Conservation (phyloP, 1,140 invertebrate genomes). For the Saccostrea cuccullata region DNA sequence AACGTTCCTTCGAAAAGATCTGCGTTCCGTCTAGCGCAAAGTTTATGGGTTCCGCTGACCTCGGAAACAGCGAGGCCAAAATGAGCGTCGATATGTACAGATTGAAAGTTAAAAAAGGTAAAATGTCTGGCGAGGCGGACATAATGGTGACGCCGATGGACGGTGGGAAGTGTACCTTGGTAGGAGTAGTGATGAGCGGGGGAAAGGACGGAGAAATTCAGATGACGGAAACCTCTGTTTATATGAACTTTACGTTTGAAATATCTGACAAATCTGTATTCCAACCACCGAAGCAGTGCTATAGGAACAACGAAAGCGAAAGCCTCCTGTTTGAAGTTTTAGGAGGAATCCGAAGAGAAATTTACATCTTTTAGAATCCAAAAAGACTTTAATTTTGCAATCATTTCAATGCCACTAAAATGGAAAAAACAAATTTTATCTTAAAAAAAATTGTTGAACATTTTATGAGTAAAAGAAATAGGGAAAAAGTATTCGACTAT, state of each 20-base stretch:
- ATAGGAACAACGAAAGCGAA: not conserved
- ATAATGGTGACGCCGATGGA: not conserved
- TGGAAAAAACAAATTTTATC: too few relatives aligned
- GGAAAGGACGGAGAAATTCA: not conserved
- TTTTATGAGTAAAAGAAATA: too few relatives aligned
- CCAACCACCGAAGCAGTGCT: not conserved
- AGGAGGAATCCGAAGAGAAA: not conserved
- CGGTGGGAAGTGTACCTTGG: not conserved
- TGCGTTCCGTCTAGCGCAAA: not conserved
- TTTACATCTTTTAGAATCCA: not conserved
- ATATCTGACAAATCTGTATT: conserved; percentile 9
- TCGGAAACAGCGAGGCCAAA: not conserved
- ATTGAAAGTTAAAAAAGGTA: not conserved
- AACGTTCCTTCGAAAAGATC: not conserved
- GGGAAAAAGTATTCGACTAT: too few relatives aligned
- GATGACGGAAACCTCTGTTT: not conserved
- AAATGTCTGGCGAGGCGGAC: not conserved
- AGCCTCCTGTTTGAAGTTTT: not conserved
- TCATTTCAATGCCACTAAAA: too few relatives aligned
- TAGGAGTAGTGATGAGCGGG: not conserved
- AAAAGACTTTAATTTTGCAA: not conserved
- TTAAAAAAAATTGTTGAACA: too few relatives aligned
- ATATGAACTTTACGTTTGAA: conserved; percentile 18
- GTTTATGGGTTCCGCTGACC: not conserved
- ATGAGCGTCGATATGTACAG: conserved; percentile 1